A percentile compares a stretch with the other conserved stretches of the same genome.
Conservation (phyloP, 2,113 vertebrate genomes). For the Verasper variegatus region DNA sequence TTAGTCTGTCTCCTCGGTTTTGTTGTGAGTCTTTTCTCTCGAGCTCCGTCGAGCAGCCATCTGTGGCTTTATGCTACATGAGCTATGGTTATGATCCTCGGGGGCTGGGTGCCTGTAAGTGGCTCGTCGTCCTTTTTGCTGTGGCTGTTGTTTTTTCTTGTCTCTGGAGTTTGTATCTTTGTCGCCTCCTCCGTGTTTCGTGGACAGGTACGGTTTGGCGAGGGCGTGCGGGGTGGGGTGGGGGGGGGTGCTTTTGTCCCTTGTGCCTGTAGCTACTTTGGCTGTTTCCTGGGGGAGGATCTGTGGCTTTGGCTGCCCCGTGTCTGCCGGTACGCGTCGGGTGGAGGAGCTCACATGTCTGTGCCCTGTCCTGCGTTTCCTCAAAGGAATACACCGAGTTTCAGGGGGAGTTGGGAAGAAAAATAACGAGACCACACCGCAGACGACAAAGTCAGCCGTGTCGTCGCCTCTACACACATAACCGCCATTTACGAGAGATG, state of each 20-base stretch:
- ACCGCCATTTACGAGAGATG: not conserved
- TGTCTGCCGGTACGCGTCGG: constrained; percentile 20
- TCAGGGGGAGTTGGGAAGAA: constrained; percentile 31
- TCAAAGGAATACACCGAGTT: constrained; percentile 54
- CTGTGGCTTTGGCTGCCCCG: constrained; percentile 52
- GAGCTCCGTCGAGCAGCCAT: constrained; percentile 32
- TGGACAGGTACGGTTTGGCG: constrained; percentile 17
- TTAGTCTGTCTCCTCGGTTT: constrained; percentile 58
- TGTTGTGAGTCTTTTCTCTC: constrained; percentile 38
- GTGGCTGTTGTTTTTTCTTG: not conserved
- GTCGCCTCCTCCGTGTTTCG: constrained; percentile 38
- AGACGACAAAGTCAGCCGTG: constrained; percentile 2
- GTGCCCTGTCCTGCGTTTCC: constrained; percentile 46
- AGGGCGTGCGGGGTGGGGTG: not conserved
- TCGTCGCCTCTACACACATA: not conserved
- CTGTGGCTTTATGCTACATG: constrained; percentile 52
- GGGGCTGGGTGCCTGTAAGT: constrained; percentile 33
- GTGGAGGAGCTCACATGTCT: constrained; percentile 46
- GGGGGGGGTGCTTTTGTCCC: constrained; percentile 21
- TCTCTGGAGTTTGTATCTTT: constrained; percentile 41
- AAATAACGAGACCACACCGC: not conserved
- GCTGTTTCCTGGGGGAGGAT: not conserved
- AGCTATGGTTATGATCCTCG: constrained; percentile 33
- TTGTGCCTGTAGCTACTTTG: constrained; percentile 28
- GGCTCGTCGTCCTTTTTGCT: constrained; percentile 16